These are phyloP conservation scores for Drosophila anomelani DNA, from an alignment of 2,888 invertebrate species.

Conservation along the genomic window DNA sequence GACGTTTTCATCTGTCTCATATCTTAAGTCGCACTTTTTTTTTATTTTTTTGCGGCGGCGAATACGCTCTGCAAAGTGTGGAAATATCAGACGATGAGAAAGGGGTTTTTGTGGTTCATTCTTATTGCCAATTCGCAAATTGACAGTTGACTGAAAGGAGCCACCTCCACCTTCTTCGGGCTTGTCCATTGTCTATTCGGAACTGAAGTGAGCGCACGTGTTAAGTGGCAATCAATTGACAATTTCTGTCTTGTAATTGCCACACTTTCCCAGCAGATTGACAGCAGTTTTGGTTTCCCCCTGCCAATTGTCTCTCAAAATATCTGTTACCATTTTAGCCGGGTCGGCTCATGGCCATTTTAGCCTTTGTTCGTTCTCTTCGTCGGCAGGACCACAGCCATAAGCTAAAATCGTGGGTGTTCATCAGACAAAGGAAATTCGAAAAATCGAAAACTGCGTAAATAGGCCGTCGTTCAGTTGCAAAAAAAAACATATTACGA, in stretches of 20 bases:
- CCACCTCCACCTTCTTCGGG: not conserved
- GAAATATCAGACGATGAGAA: not conserved
- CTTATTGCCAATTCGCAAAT: conserved; percentile 16
- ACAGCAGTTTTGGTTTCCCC: conserved; percentile 15
- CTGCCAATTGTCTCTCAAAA: conserved; percentile 10
- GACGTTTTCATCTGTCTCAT: not conserved
- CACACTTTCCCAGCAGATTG: conserved; percentile 51
- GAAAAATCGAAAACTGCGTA: not conserved
- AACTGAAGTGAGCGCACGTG: conserved; percentile 53
- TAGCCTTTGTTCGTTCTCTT: conserved; percentile 6
- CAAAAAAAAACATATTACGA: too few relatives aligned
- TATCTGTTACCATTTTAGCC: conserved; percentile 17
- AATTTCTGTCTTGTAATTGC: conserved; percentile 62
- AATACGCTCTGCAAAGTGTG: not conserved
- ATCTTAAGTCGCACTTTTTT: not conserved
- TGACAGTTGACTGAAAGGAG: conserved; percentile 25
- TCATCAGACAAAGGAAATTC: not conserved
- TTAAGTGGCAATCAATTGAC: conserved; percentile 70
- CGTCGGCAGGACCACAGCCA: not conserved
- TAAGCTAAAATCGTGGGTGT: conserved; percentile 16
- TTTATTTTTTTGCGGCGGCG: not conserved
- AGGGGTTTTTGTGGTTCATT: conserved; percentile 16
- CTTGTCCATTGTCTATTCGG: conserved; percentile 19
- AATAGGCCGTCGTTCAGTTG: too few relatives aligned
- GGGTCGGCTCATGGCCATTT: not conserved